Evolutionary conservation across 2,888 invertebrate genomes (phyloP).

Genomic region (Trisateles emortualis): DNA sequence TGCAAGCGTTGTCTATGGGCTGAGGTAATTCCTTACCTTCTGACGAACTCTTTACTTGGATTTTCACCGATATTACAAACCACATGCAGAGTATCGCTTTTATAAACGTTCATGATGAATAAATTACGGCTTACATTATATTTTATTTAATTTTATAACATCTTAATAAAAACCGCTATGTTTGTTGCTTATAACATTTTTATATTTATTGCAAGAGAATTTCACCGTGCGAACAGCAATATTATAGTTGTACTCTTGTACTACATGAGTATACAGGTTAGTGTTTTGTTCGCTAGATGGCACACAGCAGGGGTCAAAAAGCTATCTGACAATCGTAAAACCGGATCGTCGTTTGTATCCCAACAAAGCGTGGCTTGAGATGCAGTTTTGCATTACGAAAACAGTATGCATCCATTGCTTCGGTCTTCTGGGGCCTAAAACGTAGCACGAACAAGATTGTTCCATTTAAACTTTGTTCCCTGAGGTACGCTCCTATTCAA

Average conservation of each 20-base stretch:
- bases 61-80: no score
- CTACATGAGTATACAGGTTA: conserved; percentile 43
- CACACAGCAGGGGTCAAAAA: conserved; percentile 64
- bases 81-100: no score
- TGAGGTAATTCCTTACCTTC: no score
- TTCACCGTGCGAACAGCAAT: conserved; percentile 36
- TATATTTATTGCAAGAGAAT: conserved; percentile 19
- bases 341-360: conserved; percentile 57
- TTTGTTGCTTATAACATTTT: neutral
- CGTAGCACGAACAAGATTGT: conserved; percentile 45
- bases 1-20: no score
- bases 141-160: no score
- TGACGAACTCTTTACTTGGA: no score
- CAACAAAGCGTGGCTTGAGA: conserved; percentile 54
- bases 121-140: no score
- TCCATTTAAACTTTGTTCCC: conserved; percentile 42
- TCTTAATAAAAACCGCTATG: no score
- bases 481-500: conserved; percentile 28
- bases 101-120: no score
- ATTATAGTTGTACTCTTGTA: conserved; percentile 25
- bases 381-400: conserved; percentile 65
- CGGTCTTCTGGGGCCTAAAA: conserved; percentile 48
- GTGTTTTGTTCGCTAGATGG: conserved; percentile 60
- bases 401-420: conserved; percentile 49
- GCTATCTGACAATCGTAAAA: conserved; percentile 67